Evolutionary conservation across 2,888 invertebrate species (phyloP), one percentile per base, ranked within the genome.

Genomic region (Hedychridium roseum): DNA sequence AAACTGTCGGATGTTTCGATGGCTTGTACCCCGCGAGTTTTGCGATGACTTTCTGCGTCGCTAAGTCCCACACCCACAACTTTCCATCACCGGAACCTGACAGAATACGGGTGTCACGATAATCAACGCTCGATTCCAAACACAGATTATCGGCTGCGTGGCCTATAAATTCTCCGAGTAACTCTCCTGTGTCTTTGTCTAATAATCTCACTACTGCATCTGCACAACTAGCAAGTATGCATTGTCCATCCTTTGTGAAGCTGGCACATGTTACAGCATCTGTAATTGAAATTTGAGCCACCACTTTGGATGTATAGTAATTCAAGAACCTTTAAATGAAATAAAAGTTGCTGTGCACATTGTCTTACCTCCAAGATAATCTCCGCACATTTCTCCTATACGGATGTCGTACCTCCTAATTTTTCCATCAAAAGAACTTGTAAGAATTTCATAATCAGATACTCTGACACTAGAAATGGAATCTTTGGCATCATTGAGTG

Each of bases 161-260:
- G 0, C 97, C 97, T 14, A 81, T 82, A 71, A 92, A 98, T 44
- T 89, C 88, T 14, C 86, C 84, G 1, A 92, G 79, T 51, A 91
- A 76, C 68, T 91, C 88, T 6, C 94, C 95, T 4, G 87, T 86
- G 50, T 86, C 86, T 80, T 94, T 97, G 76, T 99, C 99, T 61
- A 98, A 84, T 38, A 99, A 82, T 69, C 91, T 87, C 1, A 98
- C 82, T 0, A 86, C 85, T 61, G 87, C 89, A 77, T 97, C 94
- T 3, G 92, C 86, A 61, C 94, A 91, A 62, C 94, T 91, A 1
- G 88, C 85, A 12, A 99, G 82, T 50, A 92, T 83, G 73, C 98
- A 98, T 71, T 97, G 97, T 0, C 92, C 92, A 78, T 99, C 99
- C 61, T 90, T 86, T 0, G 97, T 96, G 63, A 97, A 86, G 52